phyloP scores from a whole-genome alignment of 2,888 invertebrate genomes.

The Marronus borbonicus region DNA sequence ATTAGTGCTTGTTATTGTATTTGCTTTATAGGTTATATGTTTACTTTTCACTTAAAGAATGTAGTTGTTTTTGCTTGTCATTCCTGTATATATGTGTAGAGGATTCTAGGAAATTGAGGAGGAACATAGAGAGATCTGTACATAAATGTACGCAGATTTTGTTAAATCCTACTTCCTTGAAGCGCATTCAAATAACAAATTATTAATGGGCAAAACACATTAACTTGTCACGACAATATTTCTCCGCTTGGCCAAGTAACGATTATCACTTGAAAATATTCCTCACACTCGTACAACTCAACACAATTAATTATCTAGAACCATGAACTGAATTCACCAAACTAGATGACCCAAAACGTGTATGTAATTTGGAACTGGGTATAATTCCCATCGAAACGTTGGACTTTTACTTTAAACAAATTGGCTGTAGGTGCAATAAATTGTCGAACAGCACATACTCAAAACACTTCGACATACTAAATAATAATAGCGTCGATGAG shows the following conservation, averaged over 20 bases:
- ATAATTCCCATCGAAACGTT: conserved; percentile 29
- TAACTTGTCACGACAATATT: conserved; percentile 13
- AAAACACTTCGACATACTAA: not conserved
- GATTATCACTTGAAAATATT: conserved; percentile 23
- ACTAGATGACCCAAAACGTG: conserved; percentile 17
- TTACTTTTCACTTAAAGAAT: no score
- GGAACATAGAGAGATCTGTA: not conserved
- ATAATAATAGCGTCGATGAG: not conserved
- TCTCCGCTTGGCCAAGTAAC: conserved; percentile 3
- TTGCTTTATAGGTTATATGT: no score
- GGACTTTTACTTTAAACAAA: conserved; percentile 15
- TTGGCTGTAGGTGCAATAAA: conserved; percentile 1
- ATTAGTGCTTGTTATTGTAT: no score
- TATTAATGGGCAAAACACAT: conserved; percentile 14
- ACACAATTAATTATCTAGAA: conserved; percentile 18
- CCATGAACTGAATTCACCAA: conserved; percentile 12
- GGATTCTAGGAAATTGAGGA: no score
- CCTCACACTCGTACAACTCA: not conserved
- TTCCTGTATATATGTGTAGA: no score
- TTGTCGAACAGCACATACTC: not conserved
- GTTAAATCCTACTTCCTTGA: not conserved
- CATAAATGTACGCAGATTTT: not conserved
- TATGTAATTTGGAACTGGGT: conserved; percentile 27
- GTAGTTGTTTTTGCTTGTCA: no score
- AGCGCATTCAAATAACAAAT: conserved; percentile 22